Evolutionary conservation across 2,888 invertebrate species (phyloP).

Genomic region (Folsomia candida): DNA sequence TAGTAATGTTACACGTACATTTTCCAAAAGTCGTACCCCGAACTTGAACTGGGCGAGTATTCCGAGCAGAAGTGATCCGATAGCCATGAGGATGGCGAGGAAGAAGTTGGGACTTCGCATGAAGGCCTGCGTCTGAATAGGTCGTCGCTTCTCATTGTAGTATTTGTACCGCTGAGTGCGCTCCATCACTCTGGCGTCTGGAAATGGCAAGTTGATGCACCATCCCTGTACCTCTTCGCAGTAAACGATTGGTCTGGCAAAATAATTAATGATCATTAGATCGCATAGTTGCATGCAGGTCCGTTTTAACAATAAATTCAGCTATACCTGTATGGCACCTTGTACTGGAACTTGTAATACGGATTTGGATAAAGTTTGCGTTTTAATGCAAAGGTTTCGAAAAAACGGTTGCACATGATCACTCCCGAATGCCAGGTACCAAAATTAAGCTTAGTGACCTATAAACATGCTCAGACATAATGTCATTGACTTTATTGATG

Average conservation of each 20-base stretch:
- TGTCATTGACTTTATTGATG: not conserved
- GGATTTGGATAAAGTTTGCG: conserved; percentile 65
- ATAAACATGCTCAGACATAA: conserved; percentile 5
- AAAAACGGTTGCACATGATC: conserved; percentile 66
- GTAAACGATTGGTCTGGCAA: conserved; percentile 59
- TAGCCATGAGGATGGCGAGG: conserved; percentile 56
- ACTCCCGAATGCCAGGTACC: conserved; percentile 89
- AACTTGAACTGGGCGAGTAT: conserved; percentile 63
- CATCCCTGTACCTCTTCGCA: conserved; percentile 57
- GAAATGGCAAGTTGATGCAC: conserved; percentile 75
- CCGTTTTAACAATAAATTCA: not conserved
- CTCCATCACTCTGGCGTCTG: conserved; percentile 75
- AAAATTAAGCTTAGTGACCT: conserved; percentile 67
- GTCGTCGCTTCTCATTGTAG: conserved; percentile 66
- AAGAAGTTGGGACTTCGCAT: conserved; percentile 61
- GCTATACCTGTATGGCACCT: conserved; percentile 60
- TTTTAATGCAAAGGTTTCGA: conserved; percentile 66
- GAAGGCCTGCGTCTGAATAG: conserved; percentile 76
- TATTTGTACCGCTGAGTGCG: conserved; percentile 75
- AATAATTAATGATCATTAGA: not conserved
- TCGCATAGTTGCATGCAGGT: no score
- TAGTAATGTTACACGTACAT: no score
- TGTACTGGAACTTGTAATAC: conserved; percentile 65
- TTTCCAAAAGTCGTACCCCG: conserved; percentile 66
- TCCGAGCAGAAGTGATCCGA: conserved; percentile 64